Evolutionary conservation across 2,113 vertebrate species (phyloP).

Genomic region (Rhea americana): DNA sequence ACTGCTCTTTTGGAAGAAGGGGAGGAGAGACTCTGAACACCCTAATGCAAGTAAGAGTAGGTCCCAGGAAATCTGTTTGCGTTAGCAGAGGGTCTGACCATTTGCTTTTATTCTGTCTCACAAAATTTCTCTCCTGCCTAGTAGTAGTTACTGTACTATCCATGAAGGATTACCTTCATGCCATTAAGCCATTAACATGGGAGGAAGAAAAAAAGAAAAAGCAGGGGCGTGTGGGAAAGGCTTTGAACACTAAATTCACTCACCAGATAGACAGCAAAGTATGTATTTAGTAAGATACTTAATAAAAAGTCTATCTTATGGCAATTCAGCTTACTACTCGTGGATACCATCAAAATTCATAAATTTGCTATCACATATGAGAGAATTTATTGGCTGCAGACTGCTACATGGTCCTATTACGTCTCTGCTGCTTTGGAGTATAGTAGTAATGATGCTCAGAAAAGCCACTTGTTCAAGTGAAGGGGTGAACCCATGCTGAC

Average conservation of each 20-base stretch:
- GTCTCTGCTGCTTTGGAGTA: background rate
- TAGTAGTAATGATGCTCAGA: background rate
- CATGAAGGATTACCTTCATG: conserved; percentile 18
- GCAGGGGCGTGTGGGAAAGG: background rate
- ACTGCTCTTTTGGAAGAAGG: background rate
- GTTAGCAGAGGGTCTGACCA: background rate
- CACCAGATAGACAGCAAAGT: conserved; percentile 20
- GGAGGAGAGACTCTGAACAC: background rate
- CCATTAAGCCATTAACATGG: conserved; percentile 6
- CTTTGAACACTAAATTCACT: conserved; percentile 52
- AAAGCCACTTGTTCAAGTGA: background rate
- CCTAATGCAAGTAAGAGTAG: background rate
- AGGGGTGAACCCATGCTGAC: background rate
- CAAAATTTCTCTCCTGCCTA: background rate
- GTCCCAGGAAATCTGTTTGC: background rate
- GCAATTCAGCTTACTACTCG: conserved; percentile 38
- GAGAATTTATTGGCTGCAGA: background rate
- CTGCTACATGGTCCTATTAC: background rate
- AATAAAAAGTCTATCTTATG: conserved; percentile 47
- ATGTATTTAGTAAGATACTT: background rate
- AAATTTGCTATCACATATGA: background rate
- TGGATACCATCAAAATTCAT: conserved; percentile 59
- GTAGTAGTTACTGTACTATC: conserved; percentile 21
- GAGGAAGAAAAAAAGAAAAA: conserved; percentile 18
- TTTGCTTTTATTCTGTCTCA: background rate